phyloP scores from a whole-genome alignment of 35 echinoderm and acorn worm species.

The Lytechinus pictus region DNA sequence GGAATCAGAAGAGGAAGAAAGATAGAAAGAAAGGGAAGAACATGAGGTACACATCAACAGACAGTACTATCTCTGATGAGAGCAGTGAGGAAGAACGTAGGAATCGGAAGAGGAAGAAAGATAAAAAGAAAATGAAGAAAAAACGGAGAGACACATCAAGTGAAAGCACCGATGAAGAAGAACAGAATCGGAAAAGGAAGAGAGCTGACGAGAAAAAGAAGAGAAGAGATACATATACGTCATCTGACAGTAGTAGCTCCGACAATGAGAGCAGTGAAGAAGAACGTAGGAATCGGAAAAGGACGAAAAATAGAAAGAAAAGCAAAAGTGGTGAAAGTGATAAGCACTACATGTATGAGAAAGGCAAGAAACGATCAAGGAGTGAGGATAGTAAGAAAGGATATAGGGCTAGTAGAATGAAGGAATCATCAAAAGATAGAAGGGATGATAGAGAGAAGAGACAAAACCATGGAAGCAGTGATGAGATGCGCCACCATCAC shows the following conservation, averaged over 20 bases:
- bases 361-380: background rate
- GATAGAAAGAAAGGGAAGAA: background rate
- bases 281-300: background rate
- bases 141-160: background rate
- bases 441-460: background rate
- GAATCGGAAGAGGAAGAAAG: background rate
- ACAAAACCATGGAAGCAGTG: background rate
- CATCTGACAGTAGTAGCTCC: background rate
- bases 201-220: background rate
- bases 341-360: background rate
- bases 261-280: background rate
- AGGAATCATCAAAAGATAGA: background rate
- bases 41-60: background rate
- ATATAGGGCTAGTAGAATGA: background rate
- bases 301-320: background rate
- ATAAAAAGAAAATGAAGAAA: background rate
- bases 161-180: background rate
- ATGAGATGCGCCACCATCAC: background rate
- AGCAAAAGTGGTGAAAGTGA: background rate
- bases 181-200: background rate
- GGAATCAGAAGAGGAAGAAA: background rate
- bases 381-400: background rate
- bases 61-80: background rate
- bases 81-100: background rate
- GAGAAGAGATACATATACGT: background rate